Conservation (phyloP, 1,140 invertebrate genomes). For the Drosophila bifasciata region DNA sequence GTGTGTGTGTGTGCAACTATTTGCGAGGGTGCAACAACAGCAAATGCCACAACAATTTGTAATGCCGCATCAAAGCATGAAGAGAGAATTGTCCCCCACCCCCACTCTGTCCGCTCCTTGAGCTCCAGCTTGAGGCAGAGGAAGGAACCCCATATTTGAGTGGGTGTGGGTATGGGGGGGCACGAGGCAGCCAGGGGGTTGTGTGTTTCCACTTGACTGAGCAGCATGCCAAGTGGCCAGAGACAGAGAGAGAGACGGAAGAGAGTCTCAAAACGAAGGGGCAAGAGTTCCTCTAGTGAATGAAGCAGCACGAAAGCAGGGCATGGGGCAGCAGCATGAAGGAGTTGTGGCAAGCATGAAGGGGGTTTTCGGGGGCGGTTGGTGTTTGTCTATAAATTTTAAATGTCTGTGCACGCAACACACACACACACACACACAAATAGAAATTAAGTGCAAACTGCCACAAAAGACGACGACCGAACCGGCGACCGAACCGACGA, state of each 20-base stretch:
- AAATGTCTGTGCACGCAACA: conserved; percentile 53
- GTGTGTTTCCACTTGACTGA: conserved; percentile 48
- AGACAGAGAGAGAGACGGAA: conserved; percentile 6
- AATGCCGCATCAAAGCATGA: conserved; percentile 52
- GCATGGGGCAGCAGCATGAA: background rate
- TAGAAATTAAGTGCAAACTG: conserved; percentile 51
- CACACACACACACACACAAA: conserved; percentile 44
- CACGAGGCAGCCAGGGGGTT: conserved; percentile 9
- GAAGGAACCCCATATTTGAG: too few relatives aligned
- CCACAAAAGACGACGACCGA: background rate
- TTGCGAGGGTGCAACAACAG: conserved; percentile 46
- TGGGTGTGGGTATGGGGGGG: background rate
- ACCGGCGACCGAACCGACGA: background rate
- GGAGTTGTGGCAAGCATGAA: background rate
- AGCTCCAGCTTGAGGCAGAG: too few relatives aligned
- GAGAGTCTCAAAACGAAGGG: background rate
- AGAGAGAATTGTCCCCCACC: background rate
- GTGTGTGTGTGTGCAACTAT: conserved; percentile 30
- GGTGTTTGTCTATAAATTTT: conserved; percentile 52
- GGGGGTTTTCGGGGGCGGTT: background rate
- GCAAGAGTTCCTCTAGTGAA: too few relatives aligned
- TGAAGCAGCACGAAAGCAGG: too few relatives aligned
- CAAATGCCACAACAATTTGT: conserved; percentile 56
- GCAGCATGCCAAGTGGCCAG: conserved; percentile 46
- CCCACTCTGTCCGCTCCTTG: too few relatives aligned